A percentile compares a stretch with the other conserved stretches of the same genome.
phyloP scores from a whole-genome alignment of 2,113 vertebrate genomes.

The Hydrolagus affinis region DNA sequence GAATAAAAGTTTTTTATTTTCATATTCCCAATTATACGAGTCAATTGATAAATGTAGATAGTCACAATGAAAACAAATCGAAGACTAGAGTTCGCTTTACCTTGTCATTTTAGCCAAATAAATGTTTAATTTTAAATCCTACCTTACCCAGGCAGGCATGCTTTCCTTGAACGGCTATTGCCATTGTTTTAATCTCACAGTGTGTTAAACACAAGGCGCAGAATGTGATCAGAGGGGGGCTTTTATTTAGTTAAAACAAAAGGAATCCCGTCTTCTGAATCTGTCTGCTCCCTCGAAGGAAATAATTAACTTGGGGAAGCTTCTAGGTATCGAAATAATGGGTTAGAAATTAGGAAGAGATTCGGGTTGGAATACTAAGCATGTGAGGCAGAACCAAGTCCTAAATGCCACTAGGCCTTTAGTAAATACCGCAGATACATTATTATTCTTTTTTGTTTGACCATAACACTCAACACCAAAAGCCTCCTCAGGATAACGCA shows the following conservation, averaged over 20 bases:
- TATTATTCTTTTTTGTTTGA: not conserved
- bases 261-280: not conserved
- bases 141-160: not conserved
- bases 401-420: not conserved
- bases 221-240: too few species aligned
- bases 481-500: not conserved
- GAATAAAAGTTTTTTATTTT: not conserved
- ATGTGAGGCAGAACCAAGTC: slow-evolving; percentile 8
- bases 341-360: slow-evolving; percentile 20
- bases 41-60: not conserved
- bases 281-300: not conserved
- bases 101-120: not conserved
- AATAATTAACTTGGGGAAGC: slow-evolving; percentile 25
- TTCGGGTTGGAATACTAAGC: not conserved
- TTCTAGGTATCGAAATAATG: not conserved
- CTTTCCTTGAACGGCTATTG: not conserved
- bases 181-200: not conserved
- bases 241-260: not conserved
- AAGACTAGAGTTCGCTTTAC: not conserved
- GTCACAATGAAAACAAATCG: not conserved
- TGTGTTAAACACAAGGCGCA: not conserved
- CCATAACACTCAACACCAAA: too few species aligned
- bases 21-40: not conserved
- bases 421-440: not conserved
- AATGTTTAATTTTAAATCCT: not conserved